Evolutionary conservation across 2,797 vertebrate species (phyloP).

Genomic region (Dallia pectoralis): DNA sequence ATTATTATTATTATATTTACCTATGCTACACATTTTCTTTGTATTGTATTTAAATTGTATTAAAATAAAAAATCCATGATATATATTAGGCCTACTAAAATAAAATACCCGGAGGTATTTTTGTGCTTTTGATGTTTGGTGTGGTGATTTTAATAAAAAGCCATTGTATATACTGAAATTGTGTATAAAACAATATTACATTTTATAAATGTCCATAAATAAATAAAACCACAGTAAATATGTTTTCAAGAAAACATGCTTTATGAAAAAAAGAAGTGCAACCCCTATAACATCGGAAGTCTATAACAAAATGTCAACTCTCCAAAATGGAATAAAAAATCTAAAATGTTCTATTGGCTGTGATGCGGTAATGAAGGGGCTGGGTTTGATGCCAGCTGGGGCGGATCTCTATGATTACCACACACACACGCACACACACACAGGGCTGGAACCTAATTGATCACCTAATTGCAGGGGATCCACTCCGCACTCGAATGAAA

Average conservation of each 20-base stretch:
- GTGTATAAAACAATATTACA: neutral
- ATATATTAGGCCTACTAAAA: neutral
- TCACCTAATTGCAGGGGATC: conserved; percentile 75
- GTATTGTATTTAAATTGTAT: neutral
- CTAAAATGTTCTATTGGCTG: conserved; percentile 47
- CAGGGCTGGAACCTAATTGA: conserved; percentile 72
- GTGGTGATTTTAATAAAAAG: neutral
- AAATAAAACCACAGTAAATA: neutral
- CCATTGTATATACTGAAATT: neutral
- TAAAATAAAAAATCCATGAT: neutral
- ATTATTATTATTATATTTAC: neutral
- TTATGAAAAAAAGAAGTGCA: neutral
- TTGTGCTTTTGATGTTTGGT: neutral
- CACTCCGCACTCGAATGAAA: conserved; percentile 56
- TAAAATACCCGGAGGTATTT: neutral
- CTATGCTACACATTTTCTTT: neutral
- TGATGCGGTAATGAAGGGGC: conserved; percentile 56
- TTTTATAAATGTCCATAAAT: neutral
- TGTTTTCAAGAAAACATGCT: neutral
- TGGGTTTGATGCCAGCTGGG: conserved; percentile 74
- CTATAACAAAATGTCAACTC: neutral
- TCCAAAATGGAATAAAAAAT: neutral
- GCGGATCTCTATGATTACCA: conserved; percentile 71
- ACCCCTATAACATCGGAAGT: neutral
- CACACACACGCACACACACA: conserved; percentile 60